Percentiles rank a stretch among this genome's conserved stretches.
Conservation (phyloP, 2,888 invertebrate genomes). For the Carpatolechia fugitivella region DNA sequence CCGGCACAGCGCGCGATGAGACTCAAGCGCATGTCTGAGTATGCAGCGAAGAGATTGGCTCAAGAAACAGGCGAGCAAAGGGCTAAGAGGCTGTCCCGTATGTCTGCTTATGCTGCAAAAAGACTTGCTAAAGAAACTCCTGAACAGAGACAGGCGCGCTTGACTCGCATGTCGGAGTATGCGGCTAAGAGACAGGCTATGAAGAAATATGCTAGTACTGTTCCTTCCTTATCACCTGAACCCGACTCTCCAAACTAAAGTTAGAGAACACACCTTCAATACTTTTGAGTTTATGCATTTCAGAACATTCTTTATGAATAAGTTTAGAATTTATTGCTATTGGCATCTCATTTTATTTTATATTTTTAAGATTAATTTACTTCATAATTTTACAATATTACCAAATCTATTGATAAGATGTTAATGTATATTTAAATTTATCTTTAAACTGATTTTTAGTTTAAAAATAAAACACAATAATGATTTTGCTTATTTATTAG, state of each 20-base stretch:
- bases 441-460: background rate
- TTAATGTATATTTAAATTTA: background rate
- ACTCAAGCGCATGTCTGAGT: conserved; percentile 68
- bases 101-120: conserved; percentile 70
- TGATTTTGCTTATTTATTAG: background rate
- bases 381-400: background rate
- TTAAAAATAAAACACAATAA: background rate
- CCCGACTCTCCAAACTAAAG: conserved; percentile 35
- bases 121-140: conserved; percentile 65
- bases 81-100: conserved; percentile 58
- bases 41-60: conserved; percentile 61
- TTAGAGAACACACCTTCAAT: background rate
- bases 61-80: conserved; percentile 62
- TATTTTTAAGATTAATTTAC: background rate
- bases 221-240: background rate
- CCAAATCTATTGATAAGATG: background rate
- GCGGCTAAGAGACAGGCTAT: conserved; percentile 60
- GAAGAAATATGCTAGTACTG: conserved; percentile 38
- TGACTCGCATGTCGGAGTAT: conserved; percentile 68
- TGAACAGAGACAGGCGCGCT: conserved; percentile 56
- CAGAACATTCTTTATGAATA: too few species aligned
- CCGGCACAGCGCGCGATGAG: conserved; percentile 59
- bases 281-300: too few species aligned
- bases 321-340: background rate
- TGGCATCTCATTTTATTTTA: too few species aligned